phyloP scores from a whole-genome alignment of 1,140 invertebrate species.

The Hylyphantes graminicola region DNA sequence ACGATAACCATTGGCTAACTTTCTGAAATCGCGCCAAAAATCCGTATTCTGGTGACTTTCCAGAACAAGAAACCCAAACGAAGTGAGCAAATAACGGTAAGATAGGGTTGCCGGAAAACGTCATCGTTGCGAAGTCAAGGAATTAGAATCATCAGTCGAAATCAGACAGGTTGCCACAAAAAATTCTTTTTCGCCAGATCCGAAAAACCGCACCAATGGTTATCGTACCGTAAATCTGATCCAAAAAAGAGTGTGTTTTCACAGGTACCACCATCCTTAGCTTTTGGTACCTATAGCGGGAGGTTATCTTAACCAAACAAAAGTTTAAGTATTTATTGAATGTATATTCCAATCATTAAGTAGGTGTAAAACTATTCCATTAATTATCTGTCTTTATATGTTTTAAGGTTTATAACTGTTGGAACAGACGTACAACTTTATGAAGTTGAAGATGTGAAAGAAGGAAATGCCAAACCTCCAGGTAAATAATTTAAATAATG shows the following conservation, averaged over 20 bases:
- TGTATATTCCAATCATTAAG: not conserved
- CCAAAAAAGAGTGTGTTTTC: not conserved
- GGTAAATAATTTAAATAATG: not conserved
- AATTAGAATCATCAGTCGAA: too few relatives aligned
- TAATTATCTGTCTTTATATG: not conserved
- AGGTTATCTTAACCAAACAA: not conserved
- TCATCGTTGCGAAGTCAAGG: too few relatives aligned
- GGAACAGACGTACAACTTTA: conserved; percentile 60
- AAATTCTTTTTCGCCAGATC: too few relatives aligned
- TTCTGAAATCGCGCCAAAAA: too few relatives aligned
- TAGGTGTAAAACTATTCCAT: not conserved
- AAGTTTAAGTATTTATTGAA: not conserved
- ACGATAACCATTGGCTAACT: too few relatives aligned
- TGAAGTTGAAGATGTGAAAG: conserved; percentile 62
- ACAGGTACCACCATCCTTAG: not conserved
- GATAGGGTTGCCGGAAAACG: too few relatives aligned
- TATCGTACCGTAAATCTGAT: too few relatives aligned
- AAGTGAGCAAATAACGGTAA: too few relatives aligned
- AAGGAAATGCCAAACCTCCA: conserved; percentile 21
- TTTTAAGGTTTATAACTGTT: conserved; percentile 62
- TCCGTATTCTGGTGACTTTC: too few relatives aligned
- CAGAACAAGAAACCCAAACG: too few relatives aligned
- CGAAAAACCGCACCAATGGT: too few relatives aligned
- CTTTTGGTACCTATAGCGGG: not conserved
- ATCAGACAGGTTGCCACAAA: too few relatives aligned